These are phyloP conservation scores for Coluber constrictor DNA, from an alignment of 2,797 vertebrate genomes.

Conservation along the genomic window DNA sequence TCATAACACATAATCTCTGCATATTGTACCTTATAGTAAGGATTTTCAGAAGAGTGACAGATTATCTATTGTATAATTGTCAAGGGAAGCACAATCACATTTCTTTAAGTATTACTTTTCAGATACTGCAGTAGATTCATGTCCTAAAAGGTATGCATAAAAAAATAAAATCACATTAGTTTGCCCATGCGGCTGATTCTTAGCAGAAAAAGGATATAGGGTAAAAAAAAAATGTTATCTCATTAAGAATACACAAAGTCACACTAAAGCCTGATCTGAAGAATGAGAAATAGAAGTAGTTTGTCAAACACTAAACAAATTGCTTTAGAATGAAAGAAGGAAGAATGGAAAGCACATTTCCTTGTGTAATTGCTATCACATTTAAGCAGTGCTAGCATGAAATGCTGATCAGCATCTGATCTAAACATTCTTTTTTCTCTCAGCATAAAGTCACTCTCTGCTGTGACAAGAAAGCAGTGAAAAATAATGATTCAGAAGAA, in stretches of 20 bases:
- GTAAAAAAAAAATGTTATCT: neutral
- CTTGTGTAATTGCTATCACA: neutral
- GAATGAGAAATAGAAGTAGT: slow-evolving; percentile 44
- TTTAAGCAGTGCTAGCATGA: neutral
- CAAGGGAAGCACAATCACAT: neutral
- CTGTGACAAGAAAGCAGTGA: neutral
- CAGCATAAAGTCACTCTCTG: neutral
- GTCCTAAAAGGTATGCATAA: neutral
- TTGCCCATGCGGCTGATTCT: neutral
- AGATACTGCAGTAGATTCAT: neutral
- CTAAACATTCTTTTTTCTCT: neutral
- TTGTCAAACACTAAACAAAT: neutral
- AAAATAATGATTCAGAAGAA: neutral
- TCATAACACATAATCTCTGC: neutral
- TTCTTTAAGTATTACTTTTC: neutral
- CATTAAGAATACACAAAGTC: neutral
- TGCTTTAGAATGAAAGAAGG: neutral
- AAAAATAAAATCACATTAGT: neutral
- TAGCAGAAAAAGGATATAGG: neutral
- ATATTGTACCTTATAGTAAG: neutral
- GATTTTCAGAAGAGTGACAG: neutral
- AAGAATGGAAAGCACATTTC: slow-evolving; percentile 8
- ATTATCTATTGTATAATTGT: neutral
- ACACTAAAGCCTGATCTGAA: neutral
- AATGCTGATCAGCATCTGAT: neutral